Conservation (phyloP, 2,888 invertebrate genomes). For the Lepidonotus clava region DNA sequence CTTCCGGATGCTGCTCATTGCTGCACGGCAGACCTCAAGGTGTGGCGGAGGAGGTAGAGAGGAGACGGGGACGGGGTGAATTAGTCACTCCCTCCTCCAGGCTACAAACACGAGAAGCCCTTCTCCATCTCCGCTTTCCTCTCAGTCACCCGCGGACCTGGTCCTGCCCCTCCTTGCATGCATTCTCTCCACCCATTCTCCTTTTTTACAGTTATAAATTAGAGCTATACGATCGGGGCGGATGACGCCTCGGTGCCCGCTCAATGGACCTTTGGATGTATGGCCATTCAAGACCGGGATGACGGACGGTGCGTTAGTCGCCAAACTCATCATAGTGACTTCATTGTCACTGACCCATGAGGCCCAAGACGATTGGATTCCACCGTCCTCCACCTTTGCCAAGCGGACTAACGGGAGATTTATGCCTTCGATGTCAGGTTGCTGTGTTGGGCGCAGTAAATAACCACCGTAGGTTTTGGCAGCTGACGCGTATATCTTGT, state of each 20-base stretch:
- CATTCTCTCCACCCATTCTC: background rate
- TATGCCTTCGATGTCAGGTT: background rate
- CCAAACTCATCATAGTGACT: constrained; percentile 28
- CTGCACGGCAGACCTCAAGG: background rate
- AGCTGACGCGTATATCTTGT: too few species aligned
- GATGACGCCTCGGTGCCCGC: constrained; percentile 2
- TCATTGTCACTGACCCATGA: constrained; percentile 45
- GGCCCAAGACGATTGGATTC: constrained; percentile 25
- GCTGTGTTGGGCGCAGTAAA: too few species aligned
- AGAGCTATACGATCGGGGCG: background rate
- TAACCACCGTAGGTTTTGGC: too few species aligned
- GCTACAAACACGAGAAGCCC: constrained; percentile 15
- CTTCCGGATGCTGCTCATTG: background rate
- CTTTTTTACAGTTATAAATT: background rate
- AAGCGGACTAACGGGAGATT: background rate
- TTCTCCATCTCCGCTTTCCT: background rate
- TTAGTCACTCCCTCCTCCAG: constrained; percentile 33
- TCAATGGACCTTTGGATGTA: background rate
- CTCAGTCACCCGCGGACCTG: background rate
- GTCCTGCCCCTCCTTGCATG: background rate
- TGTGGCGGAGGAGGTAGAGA: background rate
- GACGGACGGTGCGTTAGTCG: background rate
- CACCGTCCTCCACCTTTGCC: background rate
- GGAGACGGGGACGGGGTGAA: background rate
- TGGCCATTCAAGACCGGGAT: background rate